Conservation (phyloP, 2,113 vertebrate species). For the Lamprotornis superbus region DNA sequence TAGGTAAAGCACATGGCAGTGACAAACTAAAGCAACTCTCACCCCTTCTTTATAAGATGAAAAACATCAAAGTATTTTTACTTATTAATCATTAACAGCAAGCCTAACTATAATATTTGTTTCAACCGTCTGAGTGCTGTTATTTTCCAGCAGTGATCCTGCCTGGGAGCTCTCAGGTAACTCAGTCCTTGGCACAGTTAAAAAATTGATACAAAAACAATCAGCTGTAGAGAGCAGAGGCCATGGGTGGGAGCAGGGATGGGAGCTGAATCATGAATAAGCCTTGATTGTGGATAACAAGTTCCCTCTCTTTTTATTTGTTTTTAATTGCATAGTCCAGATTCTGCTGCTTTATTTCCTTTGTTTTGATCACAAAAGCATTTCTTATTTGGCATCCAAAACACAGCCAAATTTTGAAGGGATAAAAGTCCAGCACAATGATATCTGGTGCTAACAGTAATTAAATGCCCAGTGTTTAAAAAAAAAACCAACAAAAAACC, state of each 20-base stretch:
- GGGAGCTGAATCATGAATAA: neutral
- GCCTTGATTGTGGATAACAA: constrained; percentile 1
- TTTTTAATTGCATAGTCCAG: neutral
- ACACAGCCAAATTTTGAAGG: neutral
- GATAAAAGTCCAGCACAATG: neutral
- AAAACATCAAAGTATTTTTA: neutral
- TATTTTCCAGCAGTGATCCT: neutral
- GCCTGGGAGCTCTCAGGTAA: constrained; percentile 19
- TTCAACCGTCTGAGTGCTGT: neutral
- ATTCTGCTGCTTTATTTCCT: neutral
- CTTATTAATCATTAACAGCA: neutral
- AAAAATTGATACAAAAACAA: neutral
- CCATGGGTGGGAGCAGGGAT: neutral
- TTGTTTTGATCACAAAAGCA: neutral
- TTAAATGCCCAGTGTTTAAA: neutral
- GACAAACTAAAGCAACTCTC: neutral
- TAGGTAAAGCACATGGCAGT: neutral
- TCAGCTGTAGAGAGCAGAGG: constrained; percentile 4
- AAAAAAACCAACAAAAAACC: neutral
- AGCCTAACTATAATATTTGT: neutral
- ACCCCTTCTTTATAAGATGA: neutral
- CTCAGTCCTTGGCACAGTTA: neutral
- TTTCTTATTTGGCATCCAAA: neutral
- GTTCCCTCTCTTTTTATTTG: neutral
- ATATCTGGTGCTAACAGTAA: neutral